A percentile compares a stretch with the other conserved stretches of the same genome.
Evolutionary conservation across 2,888 invertebrate genomes (phyloP).

Genomic region (Parnassius orleans): DNA sequence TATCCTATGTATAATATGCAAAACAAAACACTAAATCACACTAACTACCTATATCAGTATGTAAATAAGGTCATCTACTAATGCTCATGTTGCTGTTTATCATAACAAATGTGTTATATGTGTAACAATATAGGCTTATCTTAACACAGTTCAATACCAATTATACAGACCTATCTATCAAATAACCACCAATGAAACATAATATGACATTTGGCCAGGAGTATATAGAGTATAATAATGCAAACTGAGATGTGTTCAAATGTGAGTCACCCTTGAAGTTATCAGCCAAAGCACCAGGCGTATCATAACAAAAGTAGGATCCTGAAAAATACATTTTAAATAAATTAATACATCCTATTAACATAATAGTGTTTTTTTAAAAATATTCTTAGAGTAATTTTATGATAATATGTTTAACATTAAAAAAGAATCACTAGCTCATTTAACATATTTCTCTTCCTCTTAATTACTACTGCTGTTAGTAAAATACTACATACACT

Average conservation of each 20-base stretch:
- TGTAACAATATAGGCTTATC: conserved; percentile 6
- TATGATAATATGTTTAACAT: no score
- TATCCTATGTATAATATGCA: no score
- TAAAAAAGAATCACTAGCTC: no score
- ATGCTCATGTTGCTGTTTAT: conserved; percentile 12
- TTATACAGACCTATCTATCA: conserved; percentile 89
- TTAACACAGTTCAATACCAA: conserved; percentile 7
- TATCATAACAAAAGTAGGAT: conserved; percentile 98
- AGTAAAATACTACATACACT: no score
- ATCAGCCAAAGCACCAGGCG: conserved; percentile 95
- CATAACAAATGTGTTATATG: conserved; percentile 11
- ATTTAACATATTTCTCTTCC: no score
- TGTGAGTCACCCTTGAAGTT: conserved; percentile 90
- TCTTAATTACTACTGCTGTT: no score
- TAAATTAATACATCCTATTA: not conserved
- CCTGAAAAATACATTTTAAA: conserved; percentile 80
- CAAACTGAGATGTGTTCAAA: conserved; percentile 90
- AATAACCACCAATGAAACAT: conserved; percentile 97
- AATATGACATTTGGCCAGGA: conserved; percentile 98
- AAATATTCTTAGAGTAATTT: no score
- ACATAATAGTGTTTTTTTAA: not conserved
- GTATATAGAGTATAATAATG: conserved; percentile 94
- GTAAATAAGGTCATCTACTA: conserved; percentile 20
- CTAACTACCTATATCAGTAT: not conserved
- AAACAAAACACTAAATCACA: no score